Evolutionary conservation across 35 echinoderm and acorn worm genomes (phyloP), one percentile per base, ranked within the genome.

Genomic region (Ophiothrix spiculata): DNA sequence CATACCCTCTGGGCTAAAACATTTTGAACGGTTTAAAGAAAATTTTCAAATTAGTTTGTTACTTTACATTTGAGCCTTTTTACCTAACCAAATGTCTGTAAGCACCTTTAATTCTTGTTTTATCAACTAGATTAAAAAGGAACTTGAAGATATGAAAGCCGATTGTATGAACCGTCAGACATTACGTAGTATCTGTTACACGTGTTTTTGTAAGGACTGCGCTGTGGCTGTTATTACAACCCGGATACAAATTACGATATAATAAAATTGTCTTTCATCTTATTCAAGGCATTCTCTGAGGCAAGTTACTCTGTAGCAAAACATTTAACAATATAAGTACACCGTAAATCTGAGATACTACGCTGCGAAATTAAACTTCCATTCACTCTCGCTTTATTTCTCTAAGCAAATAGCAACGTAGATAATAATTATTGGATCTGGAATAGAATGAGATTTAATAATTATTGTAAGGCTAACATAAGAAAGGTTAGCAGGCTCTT

Each of bases 101-200:
- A 69, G 60, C 60, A 69, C 60, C 60, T 69, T 28, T 69, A 69
- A 69, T 69, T 69, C 60, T 69, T 10, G 23, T n/a, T 25, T 69
- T 69, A 69, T 69, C 60, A 69, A 69, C 60, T 28, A 69, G 60
- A 69, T 69, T 69, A 69, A 69, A 69, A 69, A 69, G 60, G 60
- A 69, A 69, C 60, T 10, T 25, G 60, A 69, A 69, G 60, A 69
- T 69, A 25, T 25, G n/a, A 12, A 25, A 12, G 60, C 17, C 10
- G 10, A 69, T 69, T 69, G 8, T n/a, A 25, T 4, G 16, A 69
- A 69, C 60, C 60, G 17, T 69, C 23, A 69, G 60, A 69, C 60
- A 69, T 69, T 69, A 69, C 3, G 29, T 15, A 28, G 60, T 10
- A 69, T 69, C 60, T 10, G 60, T 69, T 69, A 69, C 60, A 69